Base-by-base conservation (phyloP, 2,797 vertebrate genomes). In the Crocodylus rhombifer region DNA sequence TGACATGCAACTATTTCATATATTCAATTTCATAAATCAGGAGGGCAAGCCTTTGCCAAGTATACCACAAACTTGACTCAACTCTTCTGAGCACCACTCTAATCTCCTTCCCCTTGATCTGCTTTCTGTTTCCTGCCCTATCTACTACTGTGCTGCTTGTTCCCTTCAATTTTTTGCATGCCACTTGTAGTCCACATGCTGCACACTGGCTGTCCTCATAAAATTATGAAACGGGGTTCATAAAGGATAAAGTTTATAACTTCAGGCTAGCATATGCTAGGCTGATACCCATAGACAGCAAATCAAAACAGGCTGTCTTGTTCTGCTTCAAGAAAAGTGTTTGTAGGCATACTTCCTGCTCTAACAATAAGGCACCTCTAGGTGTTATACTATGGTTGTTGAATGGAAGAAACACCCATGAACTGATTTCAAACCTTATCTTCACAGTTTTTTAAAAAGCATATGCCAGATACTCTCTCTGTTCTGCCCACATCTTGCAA, bases 281-380 rank as follows among this genome's bases (percentile, higher is more conserved):
- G 36, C 3, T 14, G 30, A 69, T 69, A 13, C 30, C 30, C 20
- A 23, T 21, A 21, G 30, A 36, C 30, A 18, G 23, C 67, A 69
- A 69, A 21, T 18, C 67, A 69, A 20, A 13, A 23, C 13, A 71
- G 21, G 6, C 12, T 13, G 36, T 12, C 33, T 20, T 14, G 81
- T 21, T 69, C 21, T 56, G n/a, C 3, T 9, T 26, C 90, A 80
- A 55, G 6, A 87, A 76, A 23, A 71, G 60, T 75, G 78, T 62
- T 11, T 0, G 0, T 11, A 7, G 23, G 11, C 36, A 51, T 51
- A 51, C 57, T 36, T 16, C 20, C 2, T 11, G 2, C 61, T 58
- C 62, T 80, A 58, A 84, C 36, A 71, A 36, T 14, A 33, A 7
- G 21, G 33, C 42, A 21, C 12, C 21, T 42, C 33, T 23, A 71